Conservation (phyloP, 2,797 vertebrate species). For the Bradypus variegatus region DNA sequence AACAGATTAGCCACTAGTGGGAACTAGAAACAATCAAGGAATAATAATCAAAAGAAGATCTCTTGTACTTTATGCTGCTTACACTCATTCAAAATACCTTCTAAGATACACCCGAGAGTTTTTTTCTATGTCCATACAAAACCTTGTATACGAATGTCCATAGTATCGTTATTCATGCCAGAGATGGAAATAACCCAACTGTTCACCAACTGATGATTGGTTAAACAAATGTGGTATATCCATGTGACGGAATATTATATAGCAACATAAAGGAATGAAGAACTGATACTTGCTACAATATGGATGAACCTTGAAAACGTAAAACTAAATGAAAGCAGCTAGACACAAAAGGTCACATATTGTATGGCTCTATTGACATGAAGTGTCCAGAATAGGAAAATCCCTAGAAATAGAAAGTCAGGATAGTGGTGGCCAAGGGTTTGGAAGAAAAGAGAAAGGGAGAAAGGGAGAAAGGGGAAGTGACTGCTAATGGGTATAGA, state of each 20-base stretch:
- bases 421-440: background rate
- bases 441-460: too few species aligned
- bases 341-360: background rate
- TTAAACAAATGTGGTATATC: background rate
- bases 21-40: conserved; percentile 73
- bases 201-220: fast-evolving
- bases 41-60: background rate
- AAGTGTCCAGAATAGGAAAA: background rate
- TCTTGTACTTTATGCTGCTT: background rate
- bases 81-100: background rate
- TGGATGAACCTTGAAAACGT: background rate
- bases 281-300: too few species aligned
- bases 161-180: background rate
- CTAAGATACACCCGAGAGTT: background rate
- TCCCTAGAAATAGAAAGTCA: background rate
- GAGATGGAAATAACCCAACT: background rate
- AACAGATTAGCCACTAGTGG: conserved; percentile 91
- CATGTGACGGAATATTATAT: background rate
- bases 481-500: too few species aligned
- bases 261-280: background rate
- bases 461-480: too few species aligned
- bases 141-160: fast-evolving
- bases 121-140: fast-evolving
- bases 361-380: background rate
- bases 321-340: background rate